These are phyloP conservation scores for Drosophila diplacantha DNA, from an alignment of 2,888 invertebrate genomes.

Conservation along the genomic window DNA sequence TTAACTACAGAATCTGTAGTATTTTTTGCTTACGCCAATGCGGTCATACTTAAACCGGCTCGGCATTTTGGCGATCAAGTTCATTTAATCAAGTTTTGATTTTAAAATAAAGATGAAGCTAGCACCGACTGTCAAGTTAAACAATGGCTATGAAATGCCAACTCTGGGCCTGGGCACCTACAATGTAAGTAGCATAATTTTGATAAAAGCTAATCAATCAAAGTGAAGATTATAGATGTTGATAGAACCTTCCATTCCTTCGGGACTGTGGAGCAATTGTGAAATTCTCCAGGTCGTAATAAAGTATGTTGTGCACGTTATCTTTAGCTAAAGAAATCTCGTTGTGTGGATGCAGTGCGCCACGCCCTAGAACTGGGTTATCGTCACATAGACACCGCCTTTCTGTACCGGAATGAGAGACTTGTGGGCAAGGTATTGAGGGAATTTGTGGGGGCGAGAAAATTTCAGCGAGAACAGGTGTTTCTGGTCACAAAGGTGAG, in stretches of 20 bases:
- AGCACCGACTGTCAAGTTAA: constrained; percentile 79
- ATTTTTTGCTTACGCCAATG: background rate
- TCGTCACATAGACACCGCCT: constrained; percentile 83
- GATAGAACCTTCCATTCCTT: constrained; percentile 13
- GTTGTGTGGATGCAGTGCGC: constrained; percentile 82
- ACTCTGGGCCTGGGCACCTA: constrained; percentile 83
- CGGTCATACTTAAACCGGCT: constrained; percentile 6
- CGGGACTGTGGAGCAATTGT: background rate
- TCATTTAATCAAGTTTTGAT: background rate
- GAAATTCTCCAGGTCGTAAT: constrained; percentile 12
- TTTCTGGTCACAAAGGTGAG: constrained; percentile 80
- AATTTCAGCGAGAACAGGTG: constrained; percentile 82
- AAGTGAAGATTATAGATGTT: background rate
- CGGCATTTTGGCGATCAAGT: background rate
- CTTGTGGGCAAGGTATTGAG: constrained; percentile 82
- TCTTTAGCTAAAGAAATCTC: constrained; percentile 81
- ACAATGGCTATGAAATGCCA: constrained; percentile 81
- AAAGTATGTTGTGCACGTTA: constrained; percentile 15
- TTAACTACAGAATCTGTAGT: too few species aligned
- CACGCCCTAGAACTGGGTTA: constrained; percentile 85
- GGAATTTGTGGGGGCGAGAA: constrained; percentile 81
- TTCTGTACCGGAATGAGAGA: constrained; percentile 82
- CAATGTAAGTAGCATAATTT: constrained; percentile 75
- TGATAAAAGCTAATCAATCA: background rate
- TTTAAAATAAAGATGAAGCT: constrained; percentile 46